Evolutionary conservation across 2,797 vertebrate species (phyloP), one percentile per base, ranked within the genome.

Genomic region (Arremon aurantiirostris): DNA sequence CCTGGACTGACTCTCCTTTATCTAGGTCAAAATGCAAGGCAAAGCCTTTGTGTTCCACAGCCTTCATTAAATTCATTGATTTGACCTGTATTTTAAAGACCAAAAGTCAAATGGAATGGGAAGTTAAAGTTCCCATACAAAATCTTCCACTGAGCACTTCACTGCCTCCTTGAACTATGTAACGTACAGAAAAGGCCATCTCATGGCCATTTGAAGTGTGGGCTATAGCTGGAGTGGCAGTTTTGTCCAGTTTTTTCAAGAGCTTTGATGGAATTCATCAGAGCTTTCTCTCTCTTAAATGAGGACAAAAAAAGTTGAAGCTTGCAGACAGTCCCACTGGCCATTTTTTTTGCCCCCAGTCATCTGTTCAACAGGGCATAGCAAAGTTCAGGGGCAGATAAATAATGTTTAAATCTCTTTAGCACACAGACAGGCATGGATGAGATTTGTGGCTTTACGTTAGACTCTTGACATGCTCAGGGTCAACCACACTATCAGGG

Each of bases 51-150:
- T 99, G 98, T 98, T 98, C 59, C 97, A 95, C 94, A 93, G 99
- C 98, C 99, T 99, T 99, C 99, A 99, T 99, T 99, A 99, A 99
- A 99, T 99, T 99, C 99, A 99, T 99, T 99, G 99, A 99, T 99
- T 99, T 99, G 99, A 99, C 99, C 99, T 99, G 98, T 98, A 98
- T 99, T 99, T 99, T 98, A 98, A 98, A 98, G 98, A 98, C 98
- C 98, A 98, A 99, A 99, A 99, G 99, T 99, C 98, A 98, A 98
- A 98, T 98, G 99, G 99, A 99, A 99, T 98, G 98, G 99, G 99
- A 99, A 98, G 98, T 99, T 98, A 98, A 98, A 98, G 98, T 98
- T 98, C 98, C 98, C 98, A 98, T 98, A 98, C 98, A 98, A 97
- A 98, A 95, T 96, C 97, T 98, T 97, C 97, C 97, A 97, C 83